Base-by-base conservation (phyloP, 2,888 invertebrate species). In the Lithophane socia region DNA sequence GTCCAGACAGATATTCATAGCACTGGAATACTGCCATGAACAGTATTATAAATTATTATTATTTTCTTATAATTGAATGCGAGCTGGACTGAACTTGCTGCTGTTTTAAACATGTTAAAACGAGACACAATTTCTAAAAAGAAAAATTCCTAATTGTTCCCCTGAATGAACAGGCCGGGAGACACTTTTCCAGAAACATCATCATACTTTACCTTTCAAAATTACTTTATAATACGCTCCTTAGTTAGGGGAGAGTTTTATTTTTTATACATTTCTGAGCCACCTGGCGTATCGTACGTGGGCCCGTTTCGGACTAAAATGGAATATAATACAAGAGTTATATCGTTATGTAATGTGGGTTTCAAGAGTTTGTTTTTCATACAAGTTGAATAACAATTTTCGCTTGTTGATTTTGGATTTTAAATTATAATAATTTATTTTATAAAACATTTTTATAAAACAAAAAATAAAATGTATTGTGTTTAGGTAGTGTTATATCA, bases 271-370 rank as follows among this genome's bases (percentile, higher is more conserved):
- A 58, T 73, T 60, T 75, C 56, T 66, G 16, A 9, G 13, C 42
- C 88, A 87, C 78, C 88, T 86, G 84, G 42, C 56, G 68, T 67
- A 18, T 37, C 18, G 73, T 86, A 87, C 86, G 86, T 83, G 86
- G 73, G 69, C 5, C 24, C 3, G 16, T 73, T 76, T 68, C 24
- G 67, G 66, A 24, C 42, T 49, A 64, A 85, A 86, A 82, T 52
- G 71, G 8, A 60, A 67, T 70, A 42, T 73, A 64, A 81, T 75
- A 60, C 37, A 18, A 13, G 4, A 29, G 13, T 21, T 60, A 64
- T 58, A 58, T 58, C 37, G 37, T 47, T 47, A 54, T 18, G 47
- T 66, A 61, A 82, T 29, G 16, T 29, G 24, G 10, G 8, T 44
- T 8, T 18, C 5, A 49, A 79, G 37, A 13, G 16, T 44, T 37